Evolutionary conservation across 2,113 vertebrate genomes (phyloP).

Genomic region (Sebastes schlegelii): DNA sequence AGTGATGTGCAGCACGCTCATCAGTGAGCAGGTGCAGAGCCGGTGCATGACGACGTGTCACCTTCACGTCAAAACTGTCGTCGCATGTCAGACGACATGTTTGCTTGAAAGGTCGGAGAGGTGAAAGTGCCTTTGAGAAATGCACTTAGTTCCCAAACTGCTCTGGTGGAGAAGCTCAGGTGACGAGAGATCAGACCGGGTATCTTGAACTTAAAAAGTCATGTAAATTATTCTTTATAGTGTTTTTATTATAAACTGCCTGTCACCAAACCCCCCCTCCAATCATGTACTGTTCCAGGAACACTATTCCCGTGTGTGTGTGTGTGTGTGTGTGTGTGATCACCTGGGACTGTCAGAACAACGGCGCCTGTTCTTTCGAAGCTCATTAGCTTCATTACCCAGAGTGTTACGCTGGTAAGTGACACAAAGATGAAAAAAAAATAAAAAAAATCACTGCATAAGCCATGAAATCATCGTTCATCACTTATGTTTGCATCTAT

Average conservation of each 20-base stretch:
- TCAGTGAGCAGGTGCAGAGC: conserved; percentile 45
- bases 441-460: not conserved
- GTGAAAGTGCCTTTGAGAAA: conserved; percentile 30
- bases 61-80: conserved; percentile 46
- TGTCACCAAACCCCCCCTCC: conserved; percentile 1
- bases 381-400: conserved; percentile 40
- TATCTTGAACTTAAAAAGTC: not conserved
- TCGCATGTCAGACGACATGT: conserved; percentile 16
- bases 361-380: conserved; percentile 8
- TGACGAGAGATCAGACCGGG: not conserved
- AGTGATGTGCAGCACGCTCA: not conserved
- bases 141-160: not conserved
- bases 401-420: conserved; percentile 14
- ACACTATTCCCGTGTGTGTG: conserved; percentile 31
- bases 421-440: not conserved
- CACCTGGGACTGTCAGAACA: conserved; percentile 39
- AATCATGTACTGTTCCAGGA: conserved; percentile 2
- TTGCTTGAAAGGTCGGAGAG: conserved; percentile 11
- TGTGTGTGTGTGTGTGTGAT: conserved; percentile 27
- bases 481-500: not conserved
- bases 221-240: not conserved
- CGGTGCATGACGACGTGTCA: conserved; percentile 37
- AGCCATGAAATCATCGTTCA: not conserved
- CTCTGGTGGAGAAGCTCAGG: not conserved
- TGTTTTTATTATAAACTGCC: conserved; percentile 3